Evolutionary conservation across 2,888 invertebrate genomes (phyloP).

Genomic region (Falcaria lacertinaria): DNA sequence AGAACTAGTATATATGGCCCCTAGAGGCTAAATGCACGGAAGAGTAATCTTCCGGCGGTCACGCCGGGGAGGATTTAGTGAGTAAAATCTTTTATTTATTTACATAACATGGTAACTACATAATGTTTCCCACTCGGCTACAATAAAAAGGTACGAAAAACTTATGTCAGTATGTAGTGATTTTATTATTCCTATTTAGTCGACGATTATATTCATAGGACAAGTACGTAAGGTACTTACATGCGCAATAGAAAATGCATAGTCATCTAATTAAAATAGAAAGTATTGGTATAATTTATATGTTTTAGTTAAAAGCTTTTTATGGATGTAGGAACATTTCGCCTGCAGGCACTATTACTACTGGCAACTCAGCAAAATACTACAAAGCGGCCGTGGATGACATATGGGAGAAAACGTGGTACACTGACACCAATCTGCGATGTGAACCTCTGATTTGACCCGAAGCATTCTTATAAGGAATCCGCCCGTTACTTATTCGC

Average conservation of each 20-base stretch:
- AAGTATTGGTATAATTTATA: constrained; percentile 45
- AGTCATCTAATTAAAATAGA: constrained; percentile 52
- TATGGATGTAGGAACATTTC: constrained; percentile 11
- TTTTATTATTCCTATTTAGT: too few species aligned
- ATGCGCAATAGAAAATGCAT: constrained; percentile 2
- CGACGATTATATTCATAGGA: too few species aligned
- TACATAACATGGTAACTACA: neutral
- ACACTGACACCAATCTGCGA: constrained; percentile 70
- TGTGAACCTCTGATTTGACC: constrained; percentile 67
- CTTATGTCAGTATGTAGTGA: too few species aligned
- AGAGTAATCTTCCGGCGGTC: too few species aligned
- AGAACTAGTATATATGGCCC: too few species aligned
- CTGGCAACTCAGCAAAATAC: constrained; percentile 33
- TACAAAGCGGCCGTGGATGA: constrained; percentile 51
- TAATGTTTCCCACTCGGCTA: too few species aligned
- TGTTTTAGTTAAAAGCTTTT: constrained; percentile 17
- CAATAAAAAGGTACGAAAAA: too few species aligned
- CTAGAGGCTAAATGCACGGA: too few species aligned
- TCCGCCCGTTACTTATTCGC: constrained; percentile 62
- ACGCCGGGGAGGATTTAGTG: too few species aligned
- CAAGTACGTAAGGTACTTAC: too few species aligned
- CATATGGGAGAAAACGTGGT: constrained; percentile 68
- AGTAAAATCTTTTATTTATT: neutral
- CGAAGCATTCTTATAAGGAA: constrained; percentile 68
- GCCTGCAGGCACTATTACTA: constrained; percentile 26